phyloP scores from a whole-genome alignment of 2,888 invertebrate genomes.

The Sussaba pulchella region DNA sequence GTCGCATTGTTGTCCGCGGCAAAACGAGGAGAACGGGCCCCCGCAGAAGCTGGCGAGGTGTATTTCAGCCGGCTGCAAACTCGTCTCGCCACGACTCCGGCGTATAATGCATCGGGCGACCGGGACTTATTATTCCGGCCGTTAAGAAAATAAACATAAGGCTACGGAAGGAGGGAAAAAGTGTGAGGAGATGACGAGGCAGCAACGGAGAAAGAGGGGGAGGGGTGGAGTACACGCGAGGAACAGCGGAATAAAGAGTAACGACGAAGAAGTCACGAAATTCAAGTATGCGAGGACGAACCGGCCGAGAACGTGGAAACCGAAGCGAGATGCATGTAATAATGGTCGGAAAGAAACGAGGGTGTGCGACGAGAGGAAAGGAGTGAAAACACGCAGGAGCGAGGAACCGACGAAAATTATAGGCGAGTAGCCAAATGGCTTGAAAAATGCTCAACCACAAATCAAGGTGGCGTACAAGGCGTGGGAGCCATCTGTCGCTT shows the following conservation, averaged over 20 bases:
- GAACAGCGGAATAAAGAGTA: constrained; percentile 56
- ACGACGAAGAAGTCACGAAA: constrained; percentile 58
- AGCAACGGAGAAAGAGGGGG: neutral
- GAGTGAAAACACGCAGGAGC: constrained; percentile 35
- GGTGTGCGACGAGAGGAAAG: constrained; percentile 48
- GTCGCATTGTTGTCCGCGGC: constrained; percentile 44
- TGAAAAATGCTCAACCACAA: constrained; percentile 83
- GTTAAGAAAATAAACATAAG: constrained; percentile 79
- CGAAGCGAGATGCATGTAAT: constrained; percentile 16
- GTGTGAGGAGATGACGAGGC: no score
- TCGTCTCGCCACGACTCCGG: constrained; percentile 27
- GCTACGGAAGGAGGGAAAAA: constrained; percentile 24
- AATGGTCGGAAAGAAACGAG: neutral
- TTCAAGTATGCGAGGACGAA: constrained; percentile 47
- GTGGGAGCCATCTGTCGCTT: constrained; percentile 77
- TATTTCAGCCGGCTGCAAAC: constrained; percentile 32
- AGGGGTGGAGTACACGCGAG: constrained; percentile 23
- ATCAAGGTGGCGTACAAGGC: constrained; percentile 79
- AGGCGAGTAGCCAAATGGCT: constrained; percentile 80
- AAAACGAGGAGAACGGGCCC: constrained; percentile 15
- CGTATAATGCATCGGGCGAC: constrained; percentile 56
- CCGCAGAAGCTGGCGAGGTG: constrained; percentile 43
- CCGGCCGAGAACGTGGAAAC: constrained; percentile 3
- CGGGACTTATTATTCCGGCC: constrained; percentile 80
- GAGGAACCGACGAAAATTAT: constrained; percentile 73